A percentile compares a stretch with the other conserved stretches of the same genome.
These are phyloP conservation scores for Malurus splendens DNA, from an alignment of 2,797 vertebrate species.

Conservation along the genomic window DNA sequence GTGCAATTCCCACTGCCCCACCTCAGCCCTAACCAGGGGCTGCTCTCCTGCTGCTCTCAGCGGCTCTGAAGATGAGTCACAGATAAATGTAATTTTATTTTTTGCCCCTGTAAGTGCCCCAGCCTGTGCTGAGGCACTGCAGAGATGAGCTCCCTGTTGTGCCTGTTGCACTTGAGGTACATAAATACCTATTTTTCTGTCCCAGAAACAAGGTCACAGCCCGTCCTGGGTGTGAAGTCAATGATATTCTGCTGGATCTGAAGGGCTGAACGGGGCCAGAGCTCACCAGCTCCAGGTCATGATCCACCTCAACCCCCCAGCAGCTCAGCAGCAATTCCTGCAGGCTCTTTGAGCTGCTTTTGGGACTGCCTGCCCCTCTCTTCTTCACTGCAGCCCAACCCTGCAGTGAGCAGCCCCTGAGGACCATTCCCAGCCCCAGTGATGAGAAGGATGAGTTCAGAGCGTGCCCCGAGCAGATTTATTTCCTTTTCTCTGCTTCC, in stretches of 20 bases:
- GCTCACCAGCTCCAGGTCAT: neutral
- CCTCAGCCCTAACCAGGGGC: neutral
- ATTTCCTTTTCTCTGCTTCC: neutral
- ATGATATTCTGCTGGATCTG: rapidly evolving
- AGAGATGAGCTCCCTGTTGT: neutral
- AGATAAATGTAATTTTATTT: neutral
- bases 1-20: neutral
- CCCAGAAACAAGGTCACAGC: neutral
- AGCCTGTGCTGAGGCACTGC: neutral
- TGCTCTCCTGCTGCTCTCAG: neutral
- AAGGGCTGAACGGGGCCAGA: neutral
- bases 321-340: neutral
- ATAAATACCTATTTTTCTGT: neutral
- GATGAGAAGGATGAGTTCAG: neutral
- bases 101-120: neutral
- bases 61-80: neutral
- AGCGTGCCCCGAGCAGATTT: neutral
- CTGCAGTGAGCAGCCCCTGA: neutral
- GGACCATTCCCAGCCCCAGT: rapidly evolving
- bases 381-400: neutral
- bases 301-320: neutral
- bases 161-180: neutral
- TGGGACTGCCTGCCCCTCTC: neutral
- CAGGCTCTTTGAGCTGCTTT: neutral
- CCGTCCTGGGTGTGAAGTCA: neutral